These are phyloP conservation scores for Xenops minutus DNA, from an alignment of 2,797 vertebrate species.

Conservation along the genomic window DNA sequence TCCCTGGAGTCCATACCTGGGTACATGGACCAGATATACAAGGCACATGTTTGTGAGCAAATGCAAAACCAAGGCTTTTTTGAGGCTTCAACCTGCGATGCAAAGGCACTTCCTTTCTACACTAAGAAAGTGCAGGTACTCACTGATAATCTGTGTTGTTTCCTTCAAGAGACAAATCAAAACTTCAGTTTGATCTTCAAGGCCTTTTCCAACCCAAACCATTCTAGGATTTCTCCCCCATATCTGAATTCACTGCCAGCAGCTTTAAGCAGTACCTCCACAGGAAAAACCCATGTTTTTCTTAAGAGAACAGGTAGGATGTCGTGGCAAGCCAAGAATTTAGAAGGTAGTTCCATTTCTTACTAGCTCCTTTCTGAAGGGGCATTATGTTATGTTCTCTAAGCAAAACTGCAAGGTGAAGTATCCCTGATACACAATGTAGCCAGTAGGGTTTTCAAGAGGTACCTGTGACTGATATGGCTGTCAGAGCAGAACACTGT, in stretches of 20 bases:
- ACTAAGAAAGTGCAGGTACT: not conserved
- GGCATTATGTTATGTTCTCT: not conserved
- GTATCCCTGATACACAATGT: not conserved
- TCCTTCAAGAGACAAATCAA: not conserved
- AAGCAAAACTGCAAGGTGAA: not conserved
- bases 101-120: not conserved
- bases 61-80: not conserved
- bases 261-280: not conserved
- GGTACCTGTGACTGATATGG: accelerated
- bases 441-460: not conserved
- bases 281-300: not conserved
- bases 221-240: not conserved
- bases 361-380: not conserved
- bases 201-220: not conserved
- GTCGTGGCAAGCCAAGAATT: not conserved
- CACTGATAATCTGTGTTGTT: not conserved
- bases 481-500: not conserved
- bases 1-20: not conserved
- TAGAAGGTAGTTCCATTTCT: not conserved
- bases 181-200: not conserved
- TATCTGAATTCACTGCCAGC: not conserved
- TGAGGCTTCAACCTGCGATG: not conserved
- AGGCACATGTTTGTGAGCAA: not conserved
- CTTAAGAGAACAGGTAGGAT: not conserved
- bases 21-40: not conserved